Conservation (phyloP, 2,888 invertebrate genomes). For the Caenorhabditis plicata region DNA sequence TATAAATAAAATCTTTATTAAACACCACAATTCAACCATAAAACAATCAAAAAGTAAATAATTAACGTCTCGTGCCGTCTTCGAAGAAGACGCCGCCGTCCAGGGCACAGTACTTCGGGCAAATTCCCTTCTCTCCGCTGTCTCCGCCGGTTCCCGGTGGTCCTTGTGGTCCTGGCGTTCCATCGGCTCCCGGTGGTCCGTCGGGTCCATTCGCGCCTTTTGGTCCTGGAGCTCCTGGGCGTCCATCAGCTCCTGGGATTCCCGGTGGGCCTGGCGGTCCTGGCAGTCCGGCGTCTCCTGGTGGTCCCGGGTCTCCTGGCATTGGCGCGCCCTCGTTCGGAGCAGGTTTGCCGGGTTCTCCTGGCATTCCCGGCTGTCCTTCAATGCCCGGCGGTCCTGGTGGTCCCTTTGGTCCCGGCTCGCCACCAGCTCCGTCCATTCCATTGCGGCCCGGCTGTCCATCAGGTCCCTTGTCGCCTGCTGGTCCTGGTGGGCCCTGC, state of each 20-base stretch:
- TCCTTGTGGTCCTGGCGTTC: constrained; percentile 26
- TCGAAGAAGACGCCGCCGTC: constrained; percentile 56
- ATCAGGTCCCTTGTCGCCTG: constrained; percentile 27
- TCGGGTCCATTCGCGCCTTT: constrained; percentile 30
- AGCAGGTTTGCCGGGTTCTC: constrained; percentile 34
- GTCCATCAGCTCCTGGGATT: constrained; percentile 28
- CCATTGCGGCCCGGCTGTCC: constrained; percentile 34
- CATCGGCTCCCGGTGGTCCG: constrained; percentile 29
- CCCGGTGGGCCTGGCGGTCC: constrained; percentile 37
- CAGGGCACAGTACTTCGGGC: constrained; percentile 46
- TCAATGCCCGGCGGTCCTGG: constrained; percentile 25
- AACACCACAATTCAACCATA: too few relatives aligned
- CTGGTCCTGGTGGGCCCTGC: constrained; percentile 18
- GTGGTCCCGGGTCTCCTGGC: constrained; percentile 36
- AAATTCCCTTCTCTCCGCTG: constrained; percentile 31
- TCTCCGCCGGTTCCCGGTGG: constrained; percentile 26
- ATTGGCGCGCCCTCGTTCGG: constrained; percentile 27
- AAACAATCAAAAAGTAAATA: constrained; percentile 1
- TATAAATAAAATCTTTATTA: background rate
- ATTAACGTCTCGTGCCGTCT: constrained; percentile 42
- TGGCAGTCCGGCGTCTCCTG: constrained; percentile 33
- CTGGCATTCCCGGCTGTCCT: constrained; percentile 31
- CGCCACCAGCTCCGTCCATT: constrained; percentile 29
- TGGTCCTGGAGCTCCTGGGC: constrained; percentile 24
- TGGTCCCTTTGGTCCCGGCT: constrained; percentile 35